Conservation (phyloP, 2,113 vertebrate genomes). For the Cryptotis parvus region DNA sequence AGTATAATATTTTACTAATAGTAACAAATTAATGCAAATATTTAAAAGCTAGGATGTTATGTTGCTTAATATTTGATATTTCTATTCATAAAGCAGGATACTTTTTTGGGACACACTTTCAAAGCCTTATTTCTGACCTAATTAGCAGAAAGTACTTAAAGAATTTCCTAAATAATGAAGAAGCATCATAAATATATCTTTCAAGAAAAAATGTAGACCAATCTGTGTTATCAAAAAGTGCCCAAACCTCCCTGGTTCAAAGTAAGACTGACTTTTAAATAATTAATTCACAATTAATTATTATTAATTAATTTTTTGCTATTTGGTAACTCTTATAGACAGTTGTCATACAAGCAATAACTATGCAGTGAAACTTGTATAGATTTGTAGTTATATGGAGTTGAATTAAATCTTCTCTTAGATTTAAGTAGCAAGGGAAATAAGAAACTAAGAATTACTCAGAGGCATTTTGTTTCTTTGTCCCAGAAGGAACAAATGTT, state of each 20-base stretch:
- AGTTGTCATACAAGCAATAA: not conserved
- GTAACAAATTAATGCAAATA: not conserved
- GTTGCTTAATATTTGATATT: constrained; percentile 29
- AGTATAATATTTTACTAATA: not conserved
- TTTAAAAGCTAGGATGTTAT: not conserved
- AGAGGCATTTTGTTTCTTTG: not conserved
- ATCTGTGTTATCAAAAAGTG: not conserved
- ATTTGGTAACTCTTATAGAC: not conserved
- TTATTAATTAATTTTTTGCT: not conserved
- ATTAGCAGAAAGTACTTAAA: not conserved
- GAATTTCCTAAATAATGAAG: constrained; percentile 6
- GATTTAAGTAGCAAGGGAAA: not conserved
- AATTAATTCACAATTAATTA: too few relatives aligned
- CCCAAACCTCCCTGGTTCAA: not conserved
- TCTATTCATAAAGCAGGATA: not conserved
- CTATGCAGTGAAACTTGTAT: not conserved
- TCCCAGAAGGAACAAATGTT: not conserved
- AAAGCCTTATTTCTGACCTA: not conserved
- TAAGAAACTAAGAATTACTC: not conserved
- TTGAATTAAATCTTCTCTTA: not conserved
- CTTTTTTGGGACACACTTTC: not conserved
- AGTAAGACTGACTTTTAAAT: not conserved
- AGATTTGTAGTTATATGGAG: not conserved
- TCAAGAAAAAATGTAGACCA: not conserved
- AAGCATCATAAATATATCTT: not conserved